Evolutionary conservation across 2,113 vertebrate species (phyloP), one percentile per base, ranked within the genome.

Genomic region (Anthoscopus minutus): DNA sequence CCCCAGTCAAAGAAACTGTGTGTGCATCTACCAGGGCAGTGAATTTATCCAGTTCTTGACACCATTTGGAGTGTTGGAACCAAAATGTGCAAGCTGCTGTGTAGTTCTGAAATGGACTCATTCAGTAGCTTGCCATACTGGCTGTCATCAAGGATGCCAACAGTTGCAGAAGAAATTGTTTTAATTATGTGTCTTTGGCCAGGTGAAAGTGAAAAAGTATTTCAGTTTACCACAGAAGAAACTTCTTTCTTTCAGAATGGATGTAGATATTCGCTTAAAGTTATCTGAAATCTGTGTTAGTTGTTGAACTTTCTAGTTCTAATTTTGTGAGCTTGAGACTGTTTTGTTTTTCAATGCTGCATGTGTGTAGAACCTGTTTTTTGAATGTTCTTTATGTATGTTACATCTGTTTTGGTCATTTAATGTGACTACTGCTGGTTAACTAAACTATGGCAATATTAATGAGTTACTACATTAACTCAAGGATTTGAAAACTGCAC

Each of bases 241-340:
- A 89, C 80, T 64, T 85, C 83, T 95, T 96, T 96, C 88, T 96
- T 97, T 96, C 65, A 67, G 89, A 95, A 94, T 93, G 81, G 79
- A 58, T 93, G 96, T 97, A 97, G 96, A 96, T 96, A 93, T 71
- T 96, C 92, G 64, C 95, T 97, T 96, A 84, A 86, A 94, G 93
- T 94, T 92, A 82, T 70, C 88, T 80, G 89, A 96, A 90, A 77
- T 72, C 80, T 66, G 58, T 79, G 37, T 91, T 93, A 93, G 96
- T 81, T 3, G 12, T 69, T 89, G 94, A 93, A 84, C 93, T 87
- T 95, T 16, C 85, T 84, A 35, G 61, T 84, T 86, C 93, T 94
- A 44, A 93, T 95, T 96, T 95, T 95, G 81, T 92, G 94, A 93
- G 93, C 84, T 88, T 71, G 78, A 94, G 85, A 44, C 94, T 61